Base-by-base conservation (phyloP, 2,113 vertebrate genomes). In the Tylochromis polylepis region DNA sequence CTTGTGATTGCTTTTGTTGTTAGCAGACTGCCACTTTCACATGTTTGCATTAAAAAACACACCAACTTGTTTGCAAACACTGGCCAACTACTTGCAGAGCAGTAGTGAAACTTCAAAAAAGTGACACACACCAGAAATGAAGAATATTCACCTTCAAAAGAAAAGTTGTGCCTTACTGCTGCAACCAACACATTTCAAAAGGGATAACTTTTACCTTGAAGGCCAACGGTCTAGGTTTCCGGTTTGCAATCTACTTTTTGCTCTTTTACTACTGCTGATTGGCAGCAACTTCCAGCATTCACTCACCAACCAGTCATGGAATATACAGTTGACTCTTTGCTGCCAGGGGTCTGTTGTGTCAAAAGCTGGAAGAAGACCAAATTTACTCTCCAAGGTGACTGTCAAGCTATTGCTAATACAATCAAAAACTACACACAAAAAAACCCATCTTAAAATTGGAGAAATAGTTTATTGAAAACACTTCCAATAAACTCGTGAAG, bases 361-460 rank as follows among this genome's bases (percentile, higher is more conserved):
- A 51, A 51, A 24, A 43, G 38, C 12, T 70, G 8, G 36, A 70
- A 24, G 38, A 43, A 43, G 65, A 70, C 0, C n/a, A 24, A 70
- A 24, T 70, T 70, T 70, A 70, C 36, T 43, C 36, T 2, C n/a
- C 36, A 43, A 70, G 0, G 12, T 24, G n/a, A 70, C n/a, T 70
- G 65, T 70, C 12, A 0, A 43, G 9, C 0, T 0, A 43, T 1
- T 43, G 1, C 36, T 2, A 43, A 70, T 16, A 16, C 14, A 43
- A 70, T 24, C n/a, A 43, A 41, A 38, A 67, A 70, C n/a, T 1
- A 1, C 15, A 16, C 65, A 41, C 43, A 53, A 9, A 22, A 24
- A 24, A 38, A n/a, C n/a, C n/a, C 34, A 67, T 18, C 34, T 67
- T 67, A n/a, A 67, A 67, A 38, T 67, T n/a, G 11, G 34, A 38